Conservation (phyloP, 2,888 invertebrate genomes). For the Microchrysa polita region DNA sequence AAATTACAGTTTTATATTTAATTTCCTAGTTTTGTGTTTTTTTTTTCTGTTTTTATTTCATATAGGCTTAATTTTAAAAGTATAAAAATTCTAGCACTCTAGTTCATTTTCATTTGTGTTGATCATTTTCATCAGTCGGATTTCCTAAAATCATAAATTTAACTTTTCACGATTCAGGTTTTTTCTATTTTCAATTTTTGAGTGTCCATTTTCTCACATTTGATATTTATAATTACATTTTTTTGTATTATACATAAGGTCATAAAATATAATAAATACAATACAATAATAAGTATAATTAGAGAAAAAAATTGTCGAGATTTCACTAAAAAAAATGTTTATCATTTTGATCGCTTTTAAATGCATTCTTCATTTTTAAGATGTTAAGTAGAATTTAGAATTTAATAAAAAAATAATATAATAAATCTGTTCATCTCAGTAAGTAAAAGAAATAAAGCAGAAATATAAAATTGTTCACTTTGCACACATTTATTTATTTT, state of each 20-base stretch:
- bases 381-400: too few species aligned
- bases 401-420: too few species aligned
- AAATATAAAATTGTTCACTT: too few species aligned
- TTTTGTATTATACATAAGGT: conserved; percentile 11
- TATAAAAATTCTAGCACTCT: conserved; percentile 49
- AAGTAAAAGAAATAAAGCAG: too few species aligned
- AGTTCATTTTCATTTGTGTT: conserved; percentile 25
- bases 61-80: conserved; percentile 43
- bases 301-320: conserved; percentile 6
- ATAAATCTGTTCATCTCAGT: too few species aligned
- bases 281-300: conserved; percentile 24
- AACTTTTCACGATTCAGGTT: conserved; percentile 16
- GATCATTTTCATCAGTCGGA: conserved; percentile 47
- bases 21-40: too few species aligned
- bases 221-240: conserved; percentile 12
- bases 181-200: background rate
- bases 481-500: too few species aligned
- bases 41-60: background rate
- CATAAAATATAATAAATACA: conserved; percentile 18
- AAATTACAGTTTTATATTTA: background rate
- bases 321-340: conserved; percentile 18
- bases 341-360: background rate
- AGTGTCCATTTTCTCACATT: background rate
- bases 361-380: background rate
- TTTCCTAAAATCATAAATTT: conserved; percentile 39